Conservation (phyloP, 30 jellyfish, hydroid and myxozoan genomes). For the Chrysaora quinquecirrha region DNA sequence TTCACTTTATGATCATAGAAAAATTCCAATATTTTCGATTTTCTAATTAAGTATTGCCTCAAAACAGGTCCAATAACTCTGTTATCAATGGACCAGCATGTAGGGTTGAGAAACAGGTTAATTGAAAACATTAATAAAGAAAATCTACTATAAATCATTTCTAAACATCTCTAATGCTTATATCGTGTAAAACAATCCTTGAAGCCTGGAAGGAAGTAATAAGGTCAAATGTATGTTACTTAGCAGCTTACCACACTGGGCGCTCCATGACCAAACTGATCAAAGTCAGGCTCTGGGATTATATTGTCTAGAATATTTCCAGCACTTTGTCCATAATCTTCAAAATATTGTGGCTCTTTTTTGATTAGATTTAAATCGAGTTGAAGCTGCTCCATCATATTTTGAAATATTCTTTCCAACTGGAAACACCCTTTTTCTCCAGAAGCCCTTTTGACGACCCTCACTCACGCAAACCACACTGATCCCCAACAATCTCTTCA, state of each 20-base stretch:
- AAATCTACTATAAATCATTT: too few relatives aligned
- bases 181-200: too few relatives aligned
- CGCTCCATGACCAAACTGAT: slow-evolving; percentile 83
- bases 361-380: slow-evolving; percentile 84
- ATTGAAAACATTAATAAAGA: too few relatives aligned
- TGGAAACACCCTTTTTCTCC: slow-evolving; percentile 58
- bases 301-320: slow-evolving; percentile 92
- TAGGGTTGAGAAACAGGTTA: too few relatives aligned
- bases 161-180: too few relatives aligned
- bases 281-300: slow-evolving; percentile 82
- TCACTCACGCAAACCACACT: slow-evolving; percentile 25
- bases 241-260: slow-evolving; percentile 73
- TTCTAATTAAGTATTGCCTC: too few relatives aligned
- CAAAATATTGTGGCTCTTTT: slow-evolving; percentile 79
- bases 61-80: too few relatives aligned
- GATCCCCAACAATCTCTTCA: slow-evolving; percentile 21
- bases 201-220: too few relatives aligned
- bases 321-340: slow-evolving; percentile 86
- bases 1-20: too few relatives aligned
- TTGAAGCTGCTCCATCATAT: slow-evolving; percentile 76
- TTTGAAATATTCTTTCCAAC: neutral
- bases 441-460: slow-evolving; percentile 9
- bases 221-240: too few relatives aligned
- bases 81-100: too few relatives aligned
- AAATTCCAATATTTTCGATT: too few relatives aligned